Evolutionary conservation across 2,113 vertebrate genomes (phyloP), one percentile per base, ranked within the genome.

Genomic region (Lontra canadensis): DNA sequence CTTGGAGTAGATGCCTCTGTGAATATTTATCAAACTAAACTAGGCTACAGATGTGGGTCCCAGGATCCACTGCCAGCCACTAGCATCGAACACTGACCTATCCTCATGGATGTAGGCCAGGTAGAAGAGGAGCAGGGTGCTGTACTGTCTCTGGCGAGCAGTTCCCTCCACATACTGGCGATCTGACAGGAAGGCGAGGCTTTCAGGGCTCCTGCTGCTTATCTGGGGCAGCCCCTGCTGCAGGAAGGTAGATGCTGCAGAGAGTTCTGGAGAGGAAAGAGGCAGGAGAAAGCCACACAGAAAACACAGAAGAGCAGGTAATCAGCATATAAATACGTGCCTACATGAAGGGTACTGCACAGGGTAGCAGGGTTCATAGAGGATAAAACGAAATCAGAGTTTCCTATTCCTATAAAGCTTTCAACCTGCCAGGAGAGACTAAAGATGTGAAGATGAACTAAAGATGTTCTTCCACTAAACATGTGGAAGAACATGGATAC

Each of bases 81-180:
- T 52, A 29, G 18, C 42, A n/a, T 80, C 52, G 86, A 84, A 90
- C 34, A 97, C 98, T 98, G 95, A 99, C 99, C 99, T 99, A 99
- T 99, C 99, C 55, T 99, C 99, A 0, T 99, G 98, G 96, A 98
- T 96, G 85, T 99, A 98, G 74, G 99, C 98, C 69, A 99, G 97
- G 96, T 99, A 98, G 25, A 99, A 98, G 34, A 99, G 96, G 23
- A 99, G 98, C 93, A 99, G 91, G 88, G 99, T 95, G 92, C 99
- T 99, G 96, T 99, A 99, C 93, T 99, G 99, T 7, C 97, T 98
- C 97, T 97, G 98, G 88, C 98, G 99, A 93, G 98, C 98, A 15
- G 98, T 98, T 67, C 98, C 98, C 93, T 99, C 99, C 97, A 99
- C 97, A 73, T 94, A 97, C 87, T 98, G 98, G 74, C 95, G 89